Conservation (phyloP, 2,797 vertebrate species). For the Gymnocypris eckloni region DNA sequence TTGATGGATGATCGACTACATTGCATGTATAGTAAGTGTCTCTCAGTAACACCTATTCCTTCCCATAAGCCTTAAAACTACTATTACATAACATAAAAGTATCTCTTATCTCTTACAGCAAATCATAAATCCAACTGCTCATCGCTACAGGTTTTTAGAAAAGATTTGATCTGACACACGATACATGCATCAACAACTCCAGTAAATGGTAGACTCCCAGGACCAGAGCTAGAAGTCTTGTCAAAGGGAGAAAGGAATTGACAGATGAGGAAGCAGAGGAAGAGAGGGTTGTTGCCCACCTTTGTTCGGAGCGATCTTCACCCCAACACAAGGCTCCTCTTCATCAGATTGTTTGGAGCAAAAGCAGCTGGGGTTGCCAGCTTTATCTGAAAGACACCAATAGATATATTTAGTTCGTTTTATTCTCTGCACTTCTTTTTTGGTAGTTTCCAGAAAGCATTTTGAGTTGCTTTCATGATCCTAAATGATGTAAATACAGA, state of each 20-base stretch:
- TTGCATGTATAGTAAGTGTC: neutral
- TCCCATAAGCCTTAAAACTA: neutral
- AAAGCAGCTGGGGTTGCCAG: slow-evolving; percentile 69
- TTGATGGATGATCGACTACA: neutral
- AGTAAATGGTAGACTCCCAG: neutral
- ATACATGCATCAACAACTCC: neutral
- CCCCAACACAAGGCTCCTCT: slow-evolving; percentile 75
- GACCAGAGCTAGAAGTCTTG: neutral
- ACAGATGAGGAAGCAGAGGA: neutral
- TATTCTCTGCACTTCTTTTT: neutral
- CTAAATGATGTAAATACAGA: neutral
- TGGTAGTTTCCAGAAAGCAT: neutral
- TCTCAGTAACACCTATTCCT: neutral
- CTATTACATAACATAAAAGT: neutral
- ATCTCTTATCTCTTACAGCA: neutral
- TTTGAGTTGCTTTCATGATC: neutral
- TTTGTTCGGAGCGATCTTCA: slow-evolving; percentile 76
- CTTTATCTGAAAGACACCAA: slow-evolving; percentile 71
- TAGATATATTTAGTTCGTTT: slow-evolving; percentile 36
- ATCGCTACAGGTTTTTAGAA: neutral
- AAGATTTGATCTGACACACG: neutral
- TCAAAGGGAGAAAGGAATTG: slow-evolving; percentile 25
- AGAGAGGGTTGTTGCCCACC: slow-evolving; percentile 61
- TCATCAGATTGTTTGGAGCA: slow-evolving; percentile 68
- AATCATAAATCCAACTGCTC: neutral